Evolutionary conservation across 2,888 invertebrate species (phyloP).

Genomic region (Biston betularia): DNA sequence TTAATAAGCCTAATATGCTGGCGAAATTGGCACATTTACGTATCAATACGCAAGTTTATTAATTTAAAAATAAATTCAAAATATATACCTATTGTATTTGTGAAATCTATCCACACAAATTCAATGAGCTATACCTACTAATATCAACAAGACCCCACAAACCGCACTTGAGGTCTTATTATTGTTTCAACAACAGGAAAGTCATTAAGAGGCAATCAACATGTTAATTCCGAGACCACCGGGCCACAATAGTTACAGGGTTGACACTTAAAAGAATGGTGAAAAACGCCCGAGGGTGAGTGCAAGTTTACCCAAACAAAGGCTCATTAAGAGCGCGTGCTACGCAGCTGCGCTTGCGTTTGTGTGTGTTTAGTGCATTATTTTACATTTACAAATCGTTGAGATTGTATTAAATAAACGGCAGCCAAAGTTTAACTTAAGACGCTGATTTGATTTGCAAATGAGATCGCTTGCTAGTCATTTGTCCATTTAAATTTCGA

Average conservation of each 20-base stretch:
- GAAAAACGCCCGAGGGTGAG: conserved; percentile 16
- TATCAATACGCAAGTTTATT: no score
- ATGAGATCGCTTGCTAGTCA: no score
- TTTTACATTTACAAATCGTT: neutral
- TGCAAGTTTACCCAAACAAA: conserved; percentile 55
- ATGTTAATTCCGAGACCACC: conserved; percentile 74
- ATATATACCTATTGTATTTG: no score
- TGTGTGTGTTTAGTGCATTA: conserved; percentile 7
- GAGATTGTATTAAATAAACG: neutral
- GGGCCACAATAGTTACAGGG: conserved; percentile 45
- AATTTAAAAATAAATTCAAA: no score
- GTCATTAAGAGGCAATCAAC: conserved; percentile 73
- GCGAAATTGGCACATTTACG: no score
- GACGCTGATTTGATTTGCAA: no score
- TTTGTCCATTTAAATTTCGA: no score
- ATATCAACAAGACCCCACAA: conserved; percentile 32
- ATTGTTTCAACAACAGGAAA: conserved; percentile 60
- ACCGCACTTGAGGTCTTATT: conserved; percentile 27
- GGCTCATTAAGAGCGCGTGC: conserved; percentile 78
- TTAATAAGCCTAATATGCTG: no score
- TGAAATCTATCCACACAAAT: neutral
- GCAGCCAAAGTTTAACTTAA: no score
- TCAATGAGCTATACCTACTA: conserved; percentile 15
- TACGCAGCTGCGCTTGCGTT: conserved; percentile 68
- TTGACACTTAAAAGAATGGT: conserved; percentile 41